Evolutionary conservation across 2,888 invertebrate species (phyloP), one percentile per base, ranked within the genome.

Genomic region (Luperina testacea): DNA sequence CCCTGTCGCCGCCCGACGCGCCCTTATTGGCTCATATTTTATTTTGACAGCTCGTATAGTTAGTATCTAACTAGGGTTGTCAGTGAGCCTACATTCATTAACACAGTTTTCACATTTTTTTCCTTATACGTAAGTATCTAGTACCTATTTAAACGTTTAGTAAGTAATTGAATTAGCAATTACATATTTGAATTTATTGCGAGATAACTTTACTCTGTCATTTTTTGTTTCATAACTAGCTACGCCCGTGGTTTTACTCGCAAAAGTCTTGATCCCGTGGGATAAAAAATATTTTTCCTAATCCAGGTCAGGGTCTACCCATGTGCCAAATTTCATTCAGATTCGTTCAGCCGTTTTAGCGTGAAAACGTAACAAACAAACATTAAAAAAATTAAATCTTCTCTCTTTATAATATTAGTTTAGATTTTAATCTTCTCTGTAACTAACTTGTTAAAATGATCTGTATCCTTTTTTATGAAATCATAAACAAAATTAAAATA

Each of bases 1-100:
- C 93, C 92, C 95, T 96, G 96, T 95, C 96, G 91, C 85, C 95
- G 93, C 89, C 82, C 91, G 92, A 88, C 93, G 92, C 91, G 90
- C 91, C 93, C 94, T 95, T 95, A 96, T 96, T 96, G 96, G 94
- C 93, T 95, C 96, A 96, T 96, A 96, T 96, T 93, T 96, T 96
- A 96, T 95, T 95, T 95, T 96, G 95, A 95, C 95, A 95, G 94
- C 89, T 92, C 90, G 90, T 87, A 90, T 91, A 92, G 92, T 93
- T 92, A 91, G 89, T 89, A 88, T 91, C 90, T 91, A 90, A 91
- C 89, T 87, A 93, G 93, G 94, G 92, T 85, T 94, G 93, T 90
- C 93, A 88, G 59, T 80, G 82, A 68, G 69, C 74, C 27, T 68
- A 69, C 59, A 68, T 61, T 87, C 77, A 81, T 84, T 87, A 70